Evolutionary conservation across 1,140 invertebrate species (phyloP).

Genomic region (Drosophila nikananu): DNA sequence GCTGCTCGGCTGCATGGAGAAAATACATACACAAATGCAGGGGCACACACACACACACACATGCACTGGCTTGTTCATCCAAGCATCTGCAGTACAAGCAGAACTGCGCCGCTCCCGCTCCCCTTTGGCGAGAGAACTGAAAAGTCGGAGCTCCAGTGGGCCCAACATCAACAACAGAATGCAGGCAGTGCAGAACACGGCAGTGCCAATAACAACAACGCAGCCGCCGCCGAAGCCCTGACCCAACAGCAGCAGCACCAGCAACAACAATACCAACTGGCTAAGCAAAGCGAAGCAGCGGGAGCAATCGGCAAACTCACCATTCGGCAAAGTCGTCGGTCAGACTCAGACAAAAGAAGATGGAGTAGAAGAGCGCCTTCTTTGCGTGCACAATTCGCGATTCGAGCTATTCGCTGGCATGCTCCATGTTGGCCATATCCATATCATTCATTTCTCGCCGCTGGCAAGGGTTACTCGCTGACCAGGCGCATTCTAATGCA

Average conservation of each 20-base stretch:
- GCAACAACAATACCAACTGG: slow-evolving; percentile 29
- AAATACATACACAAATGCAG: slow-evolving; percentile 62
- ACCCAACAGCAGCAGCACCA: slow-evolving; percentile 67
- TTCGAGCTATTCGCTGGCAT: slow-evolving; percentile 48
- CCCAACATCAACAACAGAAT: slow-evolving; percentile 36
- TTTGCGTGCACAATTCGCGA: slow-evolving; percentile 74
- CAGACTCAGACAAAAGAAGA: slow-evolving; percentile 81
- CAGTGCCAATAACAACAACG: slow-evolving; percentile 29
- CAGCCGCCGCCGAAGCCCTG: slow-evolving; percentile 68
- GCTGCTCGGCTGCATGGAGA: slow-evolving; percentile 67
- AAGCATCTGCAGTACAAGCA: slow-evolving; percentile 24
- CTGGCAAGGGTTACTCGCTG: slow-evolving; percentile 14
- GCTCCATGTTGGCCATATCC: slow-evolving; percentile 27
- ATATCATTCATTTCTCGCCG: slow-evolving; percentile 10
- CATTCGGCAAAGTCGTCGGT: slow-evolving; percentile 75
- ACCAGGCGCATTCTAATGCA: slow-evolving; percentile 52
- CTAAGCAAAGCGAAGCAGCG: slow-evolving; percentile 23
- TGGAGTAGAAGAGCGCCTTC: slow-evolving; percentile 76
- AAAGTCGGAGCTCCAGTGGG: slow-evolving; percentile 19
- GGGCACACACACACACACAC: slow-evolving; percentile 15
- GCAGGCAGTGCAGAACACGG: slow-evolving; percentile 15
- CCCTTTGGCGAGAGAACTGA: slow-evolving; percentile 8
- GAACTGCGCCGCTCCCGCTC: slow-evolving; percentile 16
- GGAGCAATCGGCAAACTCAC: slow-evolving; percentile 67
- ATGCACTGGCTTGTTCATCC: slow-evolving; percentile 16